Evolutionary conservation across 1,140 invertebrate species (phyloP).

Genomic region (Eriosoma lanigerum): DNA sequence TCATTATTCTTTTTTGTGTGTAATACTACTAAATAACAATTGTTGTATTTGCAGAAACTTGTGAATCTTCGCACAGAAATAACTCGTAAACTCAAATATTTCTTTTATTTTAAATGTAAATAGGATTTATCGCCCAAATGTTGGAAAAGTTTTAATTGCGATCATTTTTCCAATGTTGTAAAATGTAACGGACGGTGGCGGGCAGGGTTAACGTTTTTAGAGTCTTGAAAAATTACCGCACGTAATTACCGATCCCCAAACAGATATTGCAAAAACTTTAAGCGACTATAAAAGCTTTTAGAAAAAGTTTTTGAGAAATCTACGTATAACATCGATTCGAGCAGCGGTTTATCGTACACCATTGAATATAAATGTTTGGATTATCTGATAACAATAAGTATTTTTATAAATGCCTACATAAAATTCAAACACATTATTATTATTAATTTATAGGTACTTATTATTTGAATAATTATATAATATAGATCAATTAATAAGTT

Average conservation of each 20-base stretch:
- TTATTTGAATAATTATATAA: no score
- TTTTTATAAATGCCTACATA: no score
- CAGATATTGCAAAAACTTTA: constrained; percentile 32
- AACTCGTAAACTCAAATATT: neutral
- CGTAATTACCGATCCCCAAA: constrained; percentile 42
- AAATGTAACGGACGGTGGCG: neutral
- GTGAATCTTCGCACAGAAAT: neutral
- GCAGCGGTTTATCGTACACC: neutral
- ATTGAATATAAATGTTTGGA: neutral
- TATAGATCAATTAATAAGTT: no score
- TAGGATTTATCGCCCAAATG: constrained; percentile 36
- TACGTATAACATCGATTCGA: neutral
- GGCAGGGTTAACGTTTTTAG: neutral
- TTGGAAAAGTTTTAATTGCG: constrained; percentile 40
- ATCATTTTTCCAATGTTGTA: constrained; percentile 20
- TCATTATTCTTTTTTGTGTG: neutral
- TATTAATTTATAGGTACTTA: no score
- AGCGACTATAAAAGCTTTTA: constrained; percentile 8
- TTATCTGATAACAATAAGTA: neutral
- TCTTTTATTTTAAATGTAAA: constrained; percentile 15
- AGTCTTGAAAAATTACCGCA: constrained; percentile 44
- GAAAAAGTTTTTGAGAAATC: neutral
- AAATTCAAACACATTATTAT: no score
- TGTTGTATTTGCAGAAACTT: neutral
- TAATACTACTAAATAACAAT: neutral